Evolutionary conservation across 2,113 vertebrate genomes (phyloP).

Genomic region (Periophthalmodon schlosseri): DNA sequence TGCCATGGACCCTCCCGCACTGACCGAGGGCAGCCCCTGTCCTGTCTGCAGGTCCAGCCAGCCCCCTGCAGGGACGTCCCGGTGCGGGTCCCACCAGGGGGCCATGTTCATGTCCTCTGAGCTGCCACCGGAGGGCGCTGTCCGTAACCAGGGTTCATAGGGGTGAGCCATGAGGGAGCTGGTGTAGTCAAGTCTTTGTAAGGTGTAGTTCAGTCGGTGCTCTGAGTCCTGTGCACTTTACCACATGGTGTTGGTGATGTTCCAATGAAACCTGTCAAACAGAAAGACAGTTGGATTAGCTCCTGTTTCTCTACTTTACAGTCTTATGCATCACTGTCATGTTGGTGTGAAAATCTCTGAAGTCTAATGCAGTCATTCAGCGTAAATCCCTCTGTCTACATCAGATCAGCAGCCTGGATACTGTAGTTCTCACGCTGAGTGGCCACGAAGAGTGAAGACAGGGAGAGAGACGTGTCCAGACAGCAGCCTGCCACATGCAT

Average conservation of each 20-base stretch:
- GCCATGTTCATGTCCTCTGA: conserved; percentile 85
- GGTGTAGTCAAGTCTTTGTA: conserved; percentile 27
- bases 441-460: conserved; percentile 55
- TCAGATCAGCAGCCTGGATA: conserved; percentile 52
- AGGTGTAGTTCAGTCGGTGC: conserved; percentile 28
- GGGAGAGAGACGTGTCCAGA: conserved; percentile 72
- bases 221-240: conserved; percentile 30
- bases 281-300: conserved; percentile 34
- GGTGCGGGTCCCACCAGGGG: conserved; percentile 93
- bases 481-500: conserved; percentile 72
- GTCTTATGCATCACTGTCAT: neutral
- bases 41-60: conserved; percentile 90
- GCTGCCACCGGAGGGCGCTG: conserved; percentile 80
- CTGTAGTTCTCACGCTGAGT: conserved; percentile 66
- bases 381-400: conserved; percentile 55
- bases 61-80: conserved; percentile 78
- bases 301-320: neutral
- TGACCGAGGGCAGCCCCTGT: conserved; percentile 77
- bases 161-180: conserved; percentile 85
- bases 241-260: conserved; percentile 43
- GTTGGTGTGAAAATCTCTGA: conserved; percentile 32
- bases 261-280: conserved; percentile 44
- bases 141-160: conserved; percentile 90
- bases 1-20: conserved; percentile 78
- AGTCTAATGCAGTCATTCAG: conserved; percentile 38